Evolutionary conservation across 2,797 vertebrate species (phyloP), one percentile per base, ranked within the genome.

Genomic region (Sarcoramphus papa): DNA sequence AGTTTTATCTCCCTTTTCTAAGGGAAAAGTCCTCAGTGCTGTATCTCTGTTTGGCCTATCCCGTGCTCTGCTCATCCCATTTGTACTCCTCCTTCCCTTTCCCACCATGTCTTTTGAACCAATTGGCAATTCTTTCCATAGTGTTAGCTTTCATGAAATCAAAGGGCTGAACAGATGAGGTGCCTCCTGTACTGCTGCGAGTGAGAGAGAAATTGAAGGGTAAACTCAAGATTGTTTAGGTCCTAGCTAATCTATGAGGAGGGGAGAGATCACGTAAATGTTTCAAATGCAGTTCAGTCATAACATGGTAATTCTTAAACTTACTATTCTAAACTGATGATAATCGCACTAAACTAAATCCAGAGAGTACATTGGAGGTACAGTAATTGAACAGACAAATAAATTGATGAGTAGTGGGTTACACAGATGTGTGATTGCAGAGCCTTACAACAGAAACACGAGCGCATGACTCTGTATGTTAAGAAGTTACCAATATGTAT

Each of bases 281-380:
- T 19, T 78, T 73, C 62, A 59, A 9, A n/a, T 22, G 9, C 14
- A 30, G 20, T 70, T 73, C 63, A 60, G 41, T 48, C 63, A 7
- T 64, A 67, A 45, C 28, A 1, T 30, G 16, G 16, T n/a, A n/a
- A 41, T 60, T 53, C 28, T 53, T 84, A 37, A 57, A 41, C 5
- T 15, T 57, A 2, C 10, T 41, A 2, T 25, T 90, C 28, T 70
- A 41, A 50, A 23, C 15, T 56, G 67, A 1, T 3, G 3, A 0
- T 48, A 43, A 22, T 47, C 1, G 1, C 18, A 12, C 21, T 64
- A 28, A 77, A 18, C 14, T 80, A 13, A 25, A 22, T 43, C 33
- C 57, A 5, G 2, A 7, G 73, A 57, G 40, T 12, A 12, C 9
- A 1, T 4, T 19, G 57, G n/a, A 40, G 69, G 35, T n/a, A 14